Evolutionary conservation across 2,113 vertebrate genomes (phyloP), one percentile per base, ranked within the genome.

Genomic region (Murina feae): DNA sequence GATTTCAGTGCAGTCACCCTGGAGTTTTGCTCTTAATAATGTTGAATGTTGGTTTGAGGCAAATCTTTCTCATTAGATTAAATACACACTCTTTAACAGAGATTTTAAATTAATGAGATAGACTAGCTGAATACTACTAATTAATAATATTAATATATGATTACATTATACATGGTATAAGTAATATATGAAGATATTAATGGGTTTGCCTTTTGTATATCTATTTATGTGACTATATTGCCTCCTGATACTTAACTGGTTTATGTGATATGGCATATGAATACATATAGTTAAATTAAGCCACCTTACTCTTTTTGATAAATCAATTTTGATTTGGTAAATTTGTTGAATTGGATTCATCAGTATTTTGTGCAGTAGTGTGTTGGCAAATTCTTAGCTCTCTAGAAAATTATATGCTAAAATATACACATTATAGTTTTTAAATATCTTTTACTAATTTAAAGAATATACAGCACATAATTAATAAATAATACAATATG

Each of bases 1-100:
- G 49, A 4, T 4, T 28, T 10, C 8, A 1, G 37, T 21, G 30
- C 23, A 28, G 14, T 2, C 0, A 6, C 35, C 12, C 0, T 0
- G 11, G 23, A 11, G 18, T n/a, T 44, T 5, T 13, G 9, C 9
- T 23, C 16, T 11, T 30, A 5, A 28, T 13, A n/a, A 20, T 12
- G 5, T 4, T 2, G 20, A 32, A 4, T 20, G 32, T 10, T 18
- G 47, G 35, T 6, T 23, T 23, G 49, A 51, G 17, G n/a, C 20
- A n/a, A 53, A 53, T 23, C 32, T 51, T 53, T 23, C 35, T 63
- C 9, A 20, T 4, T 30, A 39, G 32, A 18, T 35, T 65, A 78
- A 39, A 28, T 55, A 20, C 1, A 5, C 2, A 47, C 16, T 10
- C 18, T 35, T 79, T 23, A 71, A 10, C 8, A 25, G 42, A 35